Evolutionary conservation across 2,888 invertebrate genomes (phyloP).

Genomic region (Drosophila parthenogenetica): DNA sequence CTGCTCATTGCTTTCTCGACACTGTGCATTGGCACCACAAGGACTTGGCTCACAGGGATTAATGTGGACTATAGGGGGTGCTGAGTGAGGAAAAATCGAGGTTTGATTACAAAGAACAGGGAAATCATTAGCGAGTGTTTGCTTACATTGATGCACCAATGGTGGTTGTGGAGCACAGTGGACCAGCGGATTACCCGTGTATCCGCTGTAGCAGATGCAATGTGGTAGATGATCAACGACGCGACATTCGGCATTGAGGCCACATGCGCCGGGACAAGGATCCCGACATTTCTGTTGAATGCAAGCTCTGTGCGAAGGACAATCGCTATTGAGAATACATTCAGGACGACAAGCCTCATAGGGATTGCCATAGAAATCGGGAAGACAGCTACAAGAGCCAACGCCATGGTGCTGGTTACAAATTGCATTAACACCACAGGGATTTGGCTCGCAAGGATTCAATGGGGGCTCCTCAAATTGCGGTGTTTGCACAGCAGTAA

Average conservation of each 20-base stretch:
- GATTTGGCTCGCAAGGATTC: conserved; percentile 89
- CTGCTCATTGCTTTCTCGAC: conserved; percentile 86
- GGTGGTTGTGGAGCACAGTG: conserved; percentile 86
- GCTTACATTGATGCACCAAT: conserved; percentile 86
- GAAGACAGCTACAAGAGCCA: conserved; percentile 90
- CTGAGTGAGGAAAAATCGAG: conserved; percentile 31
- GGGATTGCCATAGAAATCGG: conserved; percentile 88
- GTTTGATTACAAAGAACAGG: conserved; percentile 14
- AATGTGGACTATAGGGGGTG: conserved; percentile 78
- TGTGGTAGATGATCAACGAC: conserved; percentile 91
- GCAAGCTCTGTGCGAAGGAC: conserved; percentile 90
- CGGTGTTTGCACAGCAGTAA: conserved; percentile 47
- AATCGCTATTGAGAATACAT: conserved; percentile 92
- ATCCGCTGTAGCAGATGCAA: conserved; percentile 89
- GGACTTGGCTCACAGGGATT: conserved; percentile 88
- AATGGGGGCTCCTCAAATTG: conserved; percentile 70
- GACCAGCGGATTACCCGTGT: conserved; percentile 90
- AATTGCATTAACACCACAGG: conserved; percentile 90
- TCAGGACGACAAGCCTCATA: conserved; percentile 91
- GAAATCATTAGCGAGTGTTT: neutral
- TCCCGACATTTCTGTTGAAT: conserved; percentile 91
- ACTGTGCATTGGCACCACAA: conserved; percentile 88
- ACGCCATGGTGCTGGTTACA: conserved; percentile 88
- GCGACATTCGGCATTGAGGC: conserved; percentile 89
- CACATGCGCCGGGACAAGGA: conserved; percentile 92